These are phyloP conservation scores for Herminia tarsipennalis DNA, from an alignment of 2,888 invertebrate genomes.

Conservation along the genomic window DNA sequence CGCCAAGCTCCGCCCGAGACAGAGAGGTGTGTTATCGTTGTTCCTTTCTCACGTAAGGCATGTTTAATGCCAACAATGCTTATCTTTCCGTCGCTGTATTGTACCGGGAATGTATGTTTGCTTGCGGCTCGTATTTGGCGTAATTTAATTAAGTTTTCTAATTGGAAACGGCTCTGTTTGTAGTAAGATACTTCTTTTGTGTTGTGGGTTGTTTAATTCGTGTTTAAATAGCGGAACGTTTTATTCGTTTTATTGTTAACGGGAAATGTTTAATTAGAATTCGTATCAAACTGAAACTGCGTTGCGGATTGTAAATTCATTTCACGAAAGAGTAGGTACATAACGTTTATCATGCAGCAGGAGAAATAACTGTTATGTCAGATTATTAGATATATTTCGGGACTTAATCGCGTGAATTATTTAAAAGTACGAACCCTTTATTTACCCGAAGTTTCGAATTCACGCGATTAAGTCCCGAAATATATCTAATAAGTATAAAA, in stretches of 20 bases:
- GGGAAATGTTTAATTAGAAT: constrained; percentile 6
- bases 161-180: constrained; percentile 34
- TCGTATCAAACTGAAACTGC: constrained; percentile 13
- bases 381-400: too few species aligned
- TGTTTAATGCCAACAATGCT: constrained; percentile 32
- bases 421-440: too few species aligned
- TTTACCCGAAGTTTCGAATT: too few species aligned
- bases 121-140: constrained; percentile 42
- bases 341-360: neutral
- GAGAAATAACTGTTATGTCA: too few species aligned
- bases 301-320: constrained; percentile 10
- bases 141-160: constrained; percentile 55
- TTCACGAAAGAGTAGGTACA: constrained; percentile 18
- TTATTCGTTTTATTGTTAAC: constrained; percentile 17
- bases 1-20: constrained; percentile 70
- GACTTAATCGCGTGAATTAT: too few species aligned
- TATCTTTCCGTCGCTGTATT: constrained; percentile 34
- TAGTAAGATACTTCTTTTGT: constrained; percentile 16
- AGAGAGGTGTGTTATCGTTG: constrained; percentile 37
- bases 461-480: too few species aligned
- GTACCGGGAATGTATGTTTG: constrained; percentile 45
- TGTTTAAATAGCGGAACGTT: constrained; percentile 36
- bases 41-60: constrained; percentile 30
- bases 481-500: too few species aligned
- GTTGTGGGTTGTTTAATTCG: constrained; percentile 21